Percentiles rank a stretch among this genome's conserved stretches.
These are phyloP conservation scores for Cochlearius cochlearius DNA, from an alignment of 2,113 vertebrate genomes.

Conservation along the genomic window DNA sequence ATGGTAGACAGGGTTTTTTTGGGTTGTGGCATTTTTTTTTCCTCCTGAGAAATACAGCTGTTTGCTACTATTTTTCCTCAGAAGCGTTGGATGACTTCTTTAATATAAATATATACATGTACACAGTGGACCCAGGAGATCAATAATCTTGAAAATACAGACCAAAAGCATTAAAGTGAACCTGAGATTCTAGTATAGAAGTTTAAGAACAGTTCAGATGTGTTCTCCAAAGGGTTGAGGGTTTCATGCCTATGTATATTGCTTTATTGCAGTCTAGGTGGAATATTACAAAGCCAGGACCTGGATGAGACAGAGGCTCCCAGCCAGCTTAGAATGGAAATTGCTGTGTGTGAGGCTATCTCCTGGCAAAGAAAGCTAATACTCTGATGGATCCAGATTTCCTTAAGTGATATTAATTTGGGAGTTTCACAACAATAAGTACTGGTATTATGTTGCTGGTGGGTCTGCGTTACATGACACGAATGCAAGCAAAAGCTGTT, in stretches of 20 bases:
- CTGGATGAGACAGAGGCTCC: background rate
- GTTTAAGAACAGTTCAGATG: background rate
- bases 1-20: background rate
- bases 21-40: background rate
- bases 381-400: background rate
- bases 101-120: background rate
- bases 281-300: background rate
- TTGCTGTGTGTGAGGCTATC: background rate
- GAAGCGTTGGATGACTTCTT: background rate
- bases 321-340: background rate
- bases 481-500: background rate
- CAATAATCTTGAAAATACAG: background rate
- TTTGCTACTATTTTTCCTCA: background rate
- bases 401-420: background rate
- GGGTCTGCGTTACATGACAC: background rate
- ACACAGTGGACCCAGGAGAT: background rate
- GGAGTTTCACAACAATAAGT: background rate
- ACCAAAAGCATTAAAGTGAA: background rate
- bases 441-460: background rate
- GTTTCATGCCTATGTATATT: background rate
- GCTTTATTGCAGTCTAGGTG: background rate
- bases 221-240: background rate
- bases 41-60: background rate
- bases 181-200: background rate
- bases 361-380: background rate